Conservation (phyloP, 92 coral and sea anemone genomes). For the Porites rus region DNA sequence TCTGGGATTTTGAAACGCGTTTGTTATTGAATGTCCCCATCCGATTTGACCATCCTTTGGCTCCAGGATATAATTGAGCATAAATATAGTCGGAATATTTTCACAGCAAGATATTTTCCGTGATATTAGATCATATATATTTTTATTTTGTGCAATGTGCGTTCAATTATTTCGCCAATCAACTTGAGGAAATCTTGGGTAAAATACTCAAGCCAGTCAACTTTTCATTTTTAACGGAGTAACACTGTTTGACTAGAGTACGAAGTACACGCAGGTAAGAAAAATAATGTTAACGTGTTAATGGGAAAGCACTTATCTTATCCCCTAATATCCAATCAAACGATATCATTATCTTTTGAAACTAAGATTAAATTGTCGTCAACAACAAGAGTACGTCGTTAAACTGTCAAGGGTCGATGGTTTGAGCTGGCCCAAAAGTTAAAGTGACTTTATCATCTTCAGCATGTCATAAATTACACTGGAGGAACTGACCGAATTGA, state of each 20-base stretch:
- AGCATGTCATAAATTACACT: not conserved
- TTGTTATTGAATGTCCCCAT: not conserved
- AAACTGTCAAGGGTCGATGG: not conserved
- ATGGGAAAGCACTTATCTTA: not conserved
- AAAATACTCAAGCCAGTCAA: not conserved
- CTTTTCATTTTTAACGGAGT: not conserved
- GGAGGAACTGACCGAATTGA: too few relatives aligned
- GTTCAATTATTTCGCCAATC: slow-evolving; percentile 43
- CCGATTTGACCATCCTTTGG: slow-evolving; percentile 18
- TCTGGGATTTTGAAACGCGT: slow-evolving; percentile 3
- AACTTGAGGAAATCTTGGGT: slow-evolving; percentile 15
- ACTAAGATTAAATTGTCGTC: slow-evolving; percentile 10
- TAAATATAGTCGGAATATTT: slow-evolving; percentile 43
- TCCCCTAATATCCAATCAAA: not conserved
- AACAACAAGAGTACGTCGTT: slow-evolving; percentile 9
- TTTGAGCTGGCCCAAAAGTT: not conserved
- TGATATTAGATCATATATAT: slow-evolving; percentile 34
- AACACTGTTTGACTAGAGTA: not conserved
- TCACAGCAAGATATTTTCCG: slow-evolving; percentile 58
- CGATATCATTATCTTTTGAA: slow-evolving; percentile 7
- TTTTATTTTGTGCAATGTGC: slow-evolving; percentile 42
- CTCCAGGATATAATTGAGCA: slow-evolving; percentile 26
- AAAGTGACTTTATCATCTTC: not conserved
- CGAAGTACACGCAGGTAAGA: slow-evolving; percentile 11
- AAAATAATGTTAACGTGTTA: not conserved